A percentile compares a stretch with the other conserved stretches of the same genome.
These are phyloP conservation scores for Pseudomyrmex flavicornis DNA, from an alignment of 1,140 invertebrate genomes.

Conservation along the genomic window DNA sequence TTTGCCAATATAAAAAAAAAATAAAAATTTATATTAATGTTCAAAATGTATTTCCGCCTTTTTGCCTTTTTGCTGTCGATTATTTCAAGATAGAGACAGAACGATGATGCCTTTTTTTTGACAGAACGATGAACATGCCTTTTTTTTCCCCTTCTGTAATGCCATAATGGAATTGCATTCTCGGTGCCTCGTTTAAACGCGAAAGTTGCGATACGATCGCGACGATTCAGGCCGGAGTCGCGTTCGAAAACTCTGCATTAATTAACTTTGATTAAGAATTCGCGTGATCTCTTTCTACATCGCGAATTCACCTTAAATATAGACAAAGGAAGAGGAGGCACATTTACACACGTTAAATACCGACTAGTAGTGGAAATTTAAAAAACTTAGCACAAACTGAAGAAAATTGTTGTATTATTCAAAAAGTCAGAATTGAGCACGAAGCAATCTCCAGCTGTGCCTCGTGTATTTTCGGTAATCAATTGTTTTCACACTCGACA, in stretches of 20 bases:
- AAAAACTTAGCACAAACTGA: neutral
- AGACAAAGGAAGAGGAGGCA: neutral
- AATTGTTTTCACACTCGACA: conserved; percentile 54
- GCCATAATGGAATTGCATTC: conserved; percentile 28
- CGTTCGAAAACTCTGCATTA: conserved; percentile 5
- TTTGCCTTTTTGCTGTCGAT: conserved; percentile 11
- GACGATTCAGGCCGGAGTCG: neutral
- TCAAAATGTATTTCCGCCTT: conserved; percentile 16
- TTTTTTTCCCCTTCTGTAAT: conserved; percentile 21
- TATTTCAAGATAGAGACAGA: conserved; percentile 36
- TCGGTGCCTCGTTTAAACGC: conserved; percentile 2
- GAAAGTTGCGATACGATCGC: conserved; percentile 10
- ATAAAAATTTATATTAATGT: conserved; percentile 55
- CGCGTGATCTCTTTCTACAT: neutral
- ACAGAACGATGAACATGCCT: neutral
- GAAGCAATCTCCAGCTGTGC: neutral
- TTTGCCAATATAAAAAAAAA: conserved; percentile 51
- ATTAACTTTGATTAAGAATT: conserved; percentile 13
- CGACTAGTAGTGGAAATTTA: conserved; percentile 10
- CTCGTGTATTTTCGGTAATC: conserved; percentile 36
- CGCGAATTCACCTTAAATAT: neutral
- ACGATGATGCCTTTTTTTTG: too few species aligned
- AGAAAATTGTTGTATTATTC: neutral
- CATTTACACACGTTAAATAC: too few species aligned
- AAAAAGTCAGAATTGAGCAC: neutral